Evolutionary conservation across 2,888 invertebrate genomes (phyloP), one percentile per base, ranked within the genome.

Genomic region (Eupithecia vulgata): DNA sequence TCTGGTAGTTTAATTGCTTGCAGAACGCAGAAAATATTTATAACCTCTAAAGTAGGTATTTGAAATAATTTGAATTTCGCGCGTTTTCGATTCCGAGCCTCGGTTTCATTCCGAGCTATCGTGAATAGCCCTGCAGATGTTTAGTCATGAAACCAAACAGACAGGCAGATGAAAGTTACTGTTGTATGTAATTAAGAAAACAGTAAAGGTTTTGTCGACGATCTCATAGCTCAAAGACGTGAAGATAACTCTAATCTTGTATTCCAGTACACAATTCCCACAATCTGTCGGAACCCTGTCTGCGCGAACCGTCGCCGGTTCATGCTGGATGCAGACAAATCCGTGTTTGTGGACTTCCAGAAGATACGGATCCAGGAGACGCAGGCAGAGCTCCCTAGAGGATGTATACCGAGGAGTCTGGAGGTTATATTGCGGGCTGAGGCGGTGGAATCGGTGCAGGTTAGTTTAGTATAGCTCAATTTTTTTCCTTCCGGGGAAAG

Each of bases 331-430:
- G 96, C 98, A 10, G 98, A 99, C 90, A 98, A 98, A 88, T 99
- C 99, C 0, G 93, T 96, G 34, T 99, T 99, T 91, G 97, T 99
- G 1, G 99, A 99, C 92, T 99, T 99, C 89, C 99, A 99, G 94
- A 99, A 99, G 95, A 97, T 99, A 5, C 95, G 99, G 71, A 97
- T 99, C 79, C 99, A 99, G 90, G 99, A 99, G 93, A 98, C 98
- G 0, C 99, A 99, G 90, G 97, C 98, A 0, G 99, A 99, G 89
- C 92, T 99, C 45, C 99, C 99, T 0, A 94, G 99, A 65, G 99
- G 99, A 5, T 98, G 98, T 85, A 99, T 99, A 83, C 99, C 99
- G 0, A 95, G 99, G 57, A 98, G 98, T 74, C 96, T 99, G 62
- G 99, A 99, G 92, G 96, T 99, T 48, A 97, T 99, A 81, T 92